Evolutionary conservation across 2,888 invertebrate genomes (phyloP).

Genomic region (Fissipunctia ypsillon): DNA sequence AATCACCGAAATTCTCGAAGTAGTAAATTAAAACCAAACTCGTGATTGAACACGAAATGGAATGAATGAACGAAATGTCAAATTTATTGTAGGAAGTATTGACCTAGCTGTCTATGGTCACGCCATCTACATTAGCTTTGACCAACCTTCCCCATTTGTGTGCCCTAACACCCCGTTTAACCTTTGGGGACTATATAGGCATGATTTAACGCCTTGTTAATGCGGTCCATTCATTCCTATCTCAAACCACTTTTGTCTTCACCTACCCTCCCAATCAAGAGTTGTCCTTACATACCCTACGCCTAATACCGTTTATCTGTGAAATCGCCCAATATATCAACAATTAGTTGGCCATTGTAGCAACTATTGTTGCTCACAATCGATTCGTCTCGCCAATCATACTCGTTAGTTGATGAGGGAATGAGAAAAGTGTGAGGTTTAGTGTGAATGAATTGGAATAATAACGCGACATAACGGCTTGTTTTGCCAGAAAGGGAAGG

Average conservation of each 20-base stretch:
- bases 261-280: conserved; percentile 74
- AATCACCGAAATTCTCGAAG: no score
- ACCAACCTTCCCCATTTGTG: no score
- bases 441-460: conserved; percentile 24
- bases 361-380: conserved; percentile 77
- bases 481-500: accelerated
- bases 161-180: no score
- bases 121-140: no score
- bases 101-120: no score
- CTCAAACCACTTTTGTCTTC: conserved; percentile 63
- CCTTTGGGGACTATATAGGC: no score
- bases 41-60: no score
- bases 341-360: conserved; percentile 77
- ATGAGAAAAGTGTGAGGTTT: conserved; percentile 26
- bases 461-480: background rate
- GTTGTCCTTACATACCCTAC: conserved; percentile 61
- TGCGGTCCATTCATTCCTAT: conserved; percentile 8
- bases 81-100: no score
- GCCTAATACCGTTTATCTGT: conserved; percentile 58
- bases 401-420: conserved; percentile 30
- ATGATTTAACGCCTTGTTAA: no score
- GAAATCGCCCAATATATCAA: conserved; percentile 71
- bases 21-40: no score
- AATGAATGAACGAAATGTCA: no score
- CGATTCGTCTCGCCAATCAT: conserved; percentile 79